Evolutionary conservation across 2,113 vertebrate species (phyloP).

Genomic region (Hiodon tergisus): DNA sequence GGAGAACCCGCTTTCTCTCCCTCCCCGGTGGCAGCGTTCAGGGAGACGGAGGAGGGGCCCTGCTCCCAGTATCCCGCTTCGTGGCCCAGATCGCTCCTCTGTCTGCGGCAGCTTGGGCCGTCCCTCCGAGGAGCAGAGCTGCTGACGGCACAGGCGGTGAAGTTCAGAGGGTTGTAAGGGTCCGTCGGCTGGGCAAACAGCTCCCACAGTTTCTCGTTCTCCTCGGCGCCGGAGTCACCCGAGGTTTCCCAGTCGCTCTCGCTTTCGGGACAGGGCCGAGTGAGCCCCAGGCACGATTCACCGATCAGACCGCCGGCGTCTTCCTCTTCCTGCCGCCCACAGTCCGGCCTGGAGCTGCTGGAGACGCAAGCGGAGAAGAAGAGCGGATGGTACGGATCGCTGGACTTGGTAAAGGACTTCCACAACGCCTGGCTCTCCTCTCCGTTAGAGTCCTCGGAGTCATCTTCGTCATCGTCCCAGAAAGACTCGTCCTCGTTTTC

Average conservation of each 20-base stretch:
- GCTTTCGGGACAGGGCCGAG: constrained; percentile 54
- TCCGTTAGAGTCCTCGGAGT: constrained; percentile 36
- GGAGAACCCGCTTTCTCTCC: constrained; percentile 30
- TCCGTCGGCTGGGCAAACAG: constrained; percentile 53
- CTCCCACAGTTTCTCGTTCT: constrained; percentile 60
- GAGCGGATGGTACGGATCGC: constrained; percentile 55
- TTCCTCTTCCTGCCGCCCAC: constrained; percentile 19
- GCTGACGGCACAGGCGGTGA: constrained; percentile 49
- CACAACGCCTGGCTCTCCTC: constrained; percentile 51
- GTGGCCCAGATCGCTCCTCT: not conserved
- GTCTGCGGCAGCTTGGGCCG: not conserved
- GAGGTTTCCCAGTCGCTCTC: constrained; percentile 61
- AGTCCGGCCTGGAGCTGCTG: constrained; percentile 37
- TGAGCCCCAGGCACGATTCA: constrained; percentile 31
- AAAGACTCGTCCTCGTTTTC: constrained; percentile 40
- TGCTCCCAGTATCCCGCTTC: not conserved
- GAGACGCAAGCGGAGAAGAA: constrained; percentile 58
- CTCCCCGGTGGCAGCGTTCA: constrained; percentile 38
- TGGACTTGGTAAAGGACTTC: constrained; percentile 54
- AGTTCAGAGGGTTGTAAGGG: constrained; percentile 66
- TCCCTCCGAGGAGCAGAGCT: not conserved
- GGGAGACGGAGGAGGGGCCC: constrained; percentile 18
- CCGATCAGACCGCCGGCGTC: not conserved
- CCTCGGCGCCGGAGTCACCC: constrained; percentile 48
- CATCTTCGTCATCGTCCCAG: constrained; percentile 51